phyloP scores from a whole-genome alignment of 2,113 vertebrate species.

The Ascaphus truei region DNA sequence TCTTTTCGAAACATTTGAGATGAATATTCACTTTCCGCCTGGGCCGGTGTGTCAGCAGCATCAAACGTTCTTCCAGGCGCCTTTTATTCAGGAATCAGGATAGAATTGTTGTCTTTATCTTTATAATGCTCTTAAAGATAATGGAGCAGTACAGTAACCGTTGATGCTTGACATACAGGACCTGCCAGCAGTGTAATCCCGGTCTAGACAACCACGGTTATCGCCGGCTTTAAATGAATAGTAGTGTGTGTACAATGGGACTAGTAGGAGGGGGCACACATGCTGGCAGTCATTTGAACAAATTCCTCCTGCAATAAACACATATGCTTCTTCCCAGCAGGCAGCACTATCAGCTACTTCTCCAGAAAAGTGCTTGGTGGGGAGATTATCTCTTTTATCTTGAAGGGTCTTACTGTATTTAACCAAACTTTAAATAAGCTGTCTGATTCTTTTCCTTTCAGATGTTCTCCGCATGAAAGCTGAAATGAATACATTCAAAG shows the following conservation, averaged over 20 bases:
- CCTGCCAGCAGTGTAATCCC: not conserved
- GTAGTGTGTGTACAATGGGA: not conserved
- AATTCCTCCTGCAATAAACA: constrained; percentile 15
- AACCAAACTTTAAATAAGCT: not conserved
- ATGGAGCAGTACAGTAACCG: not conserved
- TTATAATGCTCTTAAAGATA: not conserved
- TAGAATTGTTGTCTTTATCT: not conserved
- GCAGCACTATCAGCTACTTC: not conserved
- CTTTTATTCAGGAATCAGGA: not conserved
- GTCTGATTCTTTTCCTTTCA: not conserved
- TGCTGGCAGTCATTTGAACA: constrained; percentile 2
- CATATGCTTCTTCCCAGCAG: constrained; percentile 8
- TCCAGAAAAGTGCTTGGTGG: not conserved
- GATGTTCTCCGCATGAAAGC: not conserved
- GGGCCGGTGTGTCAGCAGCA: too few species aligned
- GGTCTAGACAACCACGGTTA: not conserved
- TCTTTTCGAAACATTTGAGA: too few species aligned
- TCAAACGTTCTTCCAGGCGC: too few species aligned
- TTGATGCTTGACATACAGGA: not conserved
- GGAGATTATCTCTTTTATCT: not conserved
- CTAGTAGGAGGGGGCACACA: not conserved
- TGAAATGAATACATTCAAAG: too few species aligned
- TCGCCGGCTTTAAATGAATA: not conserved
- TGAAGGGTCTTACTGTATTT: not conserved
- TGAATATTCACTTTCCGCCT: too few species aligned